Base-by-base conservation (phyloP, 2,113 vertebrate genomes). In the Falco punctatus region DNA sequence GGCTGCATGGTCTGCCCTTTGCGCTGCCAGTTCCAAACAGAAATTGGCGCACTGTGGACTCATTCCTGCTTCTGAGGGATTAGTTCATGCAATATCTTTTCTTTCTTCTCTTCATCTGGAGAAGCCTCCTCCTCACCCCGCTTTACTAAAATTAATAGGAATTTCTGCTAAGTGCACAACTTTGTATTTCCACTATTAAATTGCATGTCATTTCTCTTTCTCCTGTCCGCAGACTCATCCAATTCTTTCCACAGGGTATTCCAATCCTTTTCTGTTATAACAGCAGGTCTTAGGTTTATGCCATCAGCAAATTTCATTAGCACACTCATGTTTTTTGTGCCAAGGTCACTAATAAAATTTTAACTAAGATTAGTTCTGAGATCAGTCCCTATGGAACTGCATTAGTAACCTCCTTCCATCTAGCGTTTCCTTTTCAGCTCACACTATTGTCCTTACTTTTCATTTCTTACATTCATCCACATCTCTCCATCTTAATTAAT, bases 401-500 rank as follows among this genome's bases (percentile, higher is more conserved):
- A 80, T 88, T 72, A 82, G 82, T 80, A 96, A 82, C 71, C 71
- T 64, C 66, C 44, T 92, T 96, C 80, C 58, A 83, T 75, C 71
- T 51, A 58, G 69, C 87, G 32, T 75, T 74, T 72, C 64, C 67
- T 11, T 88, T 95, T 94, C 82, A 95, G 80, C 66, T 65, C 66
- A 69, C 1, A 1, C 71, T 80, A 55, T 88, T 96, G 62, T 88
- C 62, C 88, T 71, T 80, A 64, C 57, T 95, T 88, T 92, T 92
- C 38, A 82, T 94, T 95, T 90, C 88, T 90, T 90, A n/a, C 48
- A 88, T 95, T 94, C 83, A 65, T 44, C 55, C 17, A 0, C 86
- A 96, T 94, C 91, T 95, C 75, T 95, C 75, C 58, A 95, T 96
- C 89, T 95, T 96, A 95, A 95, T 96, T 94, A 96, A 92, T 91